Evolutionary conservation across 2,113 vertebrate genomes (phyloP).

Genomic region (Halichoerus grypus): DNA sequence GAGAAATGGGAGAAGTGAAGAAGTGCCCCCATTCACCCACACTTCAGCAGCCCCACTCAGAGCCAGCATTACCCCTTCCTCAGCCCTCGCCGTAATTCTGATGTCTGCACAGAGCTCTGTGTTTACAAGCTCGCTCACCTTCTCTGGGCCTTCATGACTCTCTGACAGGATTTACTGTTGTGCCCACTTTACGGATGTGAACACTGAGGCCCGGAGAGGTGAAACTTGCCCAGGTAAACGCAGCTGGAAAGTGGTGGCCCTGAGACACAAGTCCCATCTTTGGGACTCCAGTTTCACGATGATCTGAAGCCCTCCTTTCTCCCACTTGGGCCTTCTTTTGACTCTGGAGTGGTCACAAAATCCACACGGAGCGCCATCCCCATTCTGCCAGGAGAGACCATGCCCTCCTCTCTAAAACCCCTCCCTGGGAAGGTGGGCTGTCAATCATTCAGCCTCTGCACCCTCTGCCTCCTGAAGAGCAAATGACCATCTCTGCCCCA

Average conservation of each 20-base stretch:
- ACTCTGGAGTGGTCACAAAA: not conserved
- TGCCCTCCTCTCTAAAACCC: not conserved
- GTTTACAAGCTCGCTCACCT: accelerated
- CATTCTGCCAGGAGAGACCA: not conserved
- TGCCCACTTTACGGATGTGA: not conserved
- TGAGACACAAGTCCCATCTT: not conserved
- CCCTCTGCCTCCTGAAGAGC: not conserved
- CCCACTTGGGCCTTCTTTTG: not conserved
- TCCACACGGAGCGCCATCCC: not conserved
- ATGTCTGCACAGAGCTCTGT: accelerated
- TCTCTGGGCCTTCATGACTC: not conserved
- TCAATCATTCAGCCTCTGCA: no score
- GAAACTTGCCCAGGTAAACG: not conserved
- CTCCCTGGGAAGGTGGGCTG: not conserved
- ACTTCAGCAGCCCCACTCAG: not conserved
- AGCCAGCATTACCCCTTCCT: not conserved
- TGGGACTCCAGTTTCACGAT: not conserved
- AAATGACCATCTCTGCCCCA: not conserved
- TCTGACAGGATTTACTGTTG: not conserved
- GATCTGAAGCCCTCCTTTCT: not conserved
- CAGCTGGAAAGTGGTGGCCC: not conserved
- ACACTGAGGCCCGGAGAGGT: not conserved
- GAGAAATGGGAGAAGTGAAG: not conserved
- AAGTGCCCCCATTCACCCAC: accelerated
- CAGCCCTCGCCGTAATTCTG: not conserved